phyloP scores from a whole-genome alignment of 2,113 vertebrate genomes.

The Hippocampus mohnikei region DNA sequence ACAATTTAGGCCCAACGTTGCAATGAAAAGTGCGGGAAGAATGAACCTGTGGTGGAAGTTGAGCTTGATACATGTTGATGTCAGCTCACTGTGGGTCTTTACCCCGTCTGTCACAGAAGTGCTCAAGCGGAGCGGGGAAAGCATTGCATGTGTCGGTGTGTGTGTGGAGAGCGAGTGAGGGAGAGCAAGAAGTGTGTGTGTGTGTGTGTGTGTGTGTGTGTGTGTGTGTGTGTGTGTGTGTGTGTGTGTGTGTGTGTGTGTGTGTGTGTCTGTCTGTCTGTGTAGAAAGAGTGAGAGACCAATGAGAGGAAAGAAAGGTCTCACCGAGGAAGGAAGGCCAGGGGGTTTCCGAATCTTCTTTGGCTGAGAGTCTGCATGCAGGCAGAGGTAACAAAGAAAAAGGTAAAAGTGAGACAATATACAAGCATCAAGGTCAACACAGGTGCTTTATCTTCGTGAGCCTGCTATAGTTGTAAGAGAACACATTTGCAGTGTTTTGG shows the following conservation, averaged over 20 bases:
- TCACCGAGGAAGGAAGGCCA: conserved; percentile 96
- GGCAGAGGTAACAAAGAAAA: conserved; percentile 22
- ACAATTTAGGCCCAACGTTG: not conserved
- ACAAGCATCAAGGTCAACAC: conserved; percentile 10
- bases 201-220: not conserved
- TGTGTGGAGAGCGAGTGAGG: not conserved
- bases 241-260: not conserved
- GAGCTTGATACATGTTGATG: conserved; percentile 17
- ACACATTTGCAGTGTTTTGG: conserved; percentile 3
- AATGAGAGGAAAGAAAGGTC: conserved; percentile 53
- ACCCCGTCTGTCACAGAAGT: conserved; percentile 57
- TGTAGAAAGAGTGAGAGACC: not conserved
- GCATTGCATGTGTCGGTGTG: conserved; percentile 8
- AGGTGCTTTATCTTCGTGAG: conserved; percentile 3
- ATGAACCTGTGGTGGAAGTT: not conserved
- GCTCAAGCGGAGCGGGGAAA: conserved; percentile 49
- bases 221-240: not conserved
- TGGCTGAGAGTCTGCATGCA: conserved; percentile 83
- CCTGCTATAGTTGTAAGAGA: conserved; percentile 10
- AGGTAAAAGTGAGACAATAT: conserved; percentile 25
- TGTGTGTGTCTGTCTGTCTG: not conserved
- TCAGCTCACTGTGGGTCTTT: conserved; percentile 46
- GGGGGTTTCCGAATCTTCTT: conserved; percentile 98
- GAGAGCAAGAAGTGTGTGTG: not conserved
- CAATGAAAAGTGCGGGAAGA: not conserved